Evolutionary conservation across 2,113 vertebrate genomes (phyloP).

Genomic region (Bos taurus): DNA sequence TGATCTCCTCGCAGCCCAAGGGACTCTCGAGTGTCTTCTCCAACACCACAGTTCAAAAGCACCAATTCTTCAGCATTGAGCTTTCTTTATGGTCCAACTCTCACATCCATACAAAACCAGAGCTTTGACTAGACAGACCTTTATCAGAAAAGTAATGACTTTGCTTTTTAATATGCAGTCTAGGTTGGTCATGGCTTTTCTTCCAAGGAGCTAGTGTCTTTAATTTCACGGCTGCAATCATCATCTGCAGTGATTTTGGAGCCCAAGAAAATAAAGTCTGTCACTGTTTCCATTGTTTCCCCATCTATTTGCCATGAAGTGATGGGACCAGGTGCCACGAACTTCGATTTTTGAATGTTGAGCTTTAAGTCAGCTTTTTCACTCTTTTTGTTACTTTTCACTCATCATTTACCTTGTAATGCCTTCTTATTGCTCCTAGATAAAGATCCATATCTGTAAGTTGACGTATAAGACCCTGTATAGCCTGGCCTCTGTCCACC

Average conservation of each 20-base stretch:
- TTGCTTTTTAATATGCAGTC: neutral
- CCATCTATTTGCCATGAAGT: neutral
- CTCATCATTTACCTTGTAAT: neutral
- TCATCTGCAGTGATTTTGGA: neutral
- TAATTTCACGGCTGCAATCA: neutral
- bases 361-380: neutral
- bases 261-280: neutral
- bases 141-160: neutral
- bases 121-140: neutral
- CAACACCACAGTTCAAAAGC: neutral
- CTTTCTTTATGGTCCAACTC: neutral
- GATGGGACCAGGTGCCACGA: neutral
- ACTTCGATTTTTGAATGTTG: neutral
- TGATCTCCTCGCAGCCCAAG: neutral
- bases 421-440: neutral
- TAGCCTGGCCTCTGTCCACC: neutral
- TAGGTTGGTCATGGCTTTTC: neutral
- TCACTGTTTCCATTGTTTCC: neutral
- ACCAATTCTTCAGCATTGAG: rapidly evolving
- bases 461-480: neutral
- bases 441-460: neutral
- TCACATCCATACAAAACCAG: neutral
- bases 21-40: neutral
- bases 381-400: neutral
- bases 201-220: neutral